Conservation (phyloP, 2,797 vertebrate species). For the Phrynocephalus guinanensis region DNA sequence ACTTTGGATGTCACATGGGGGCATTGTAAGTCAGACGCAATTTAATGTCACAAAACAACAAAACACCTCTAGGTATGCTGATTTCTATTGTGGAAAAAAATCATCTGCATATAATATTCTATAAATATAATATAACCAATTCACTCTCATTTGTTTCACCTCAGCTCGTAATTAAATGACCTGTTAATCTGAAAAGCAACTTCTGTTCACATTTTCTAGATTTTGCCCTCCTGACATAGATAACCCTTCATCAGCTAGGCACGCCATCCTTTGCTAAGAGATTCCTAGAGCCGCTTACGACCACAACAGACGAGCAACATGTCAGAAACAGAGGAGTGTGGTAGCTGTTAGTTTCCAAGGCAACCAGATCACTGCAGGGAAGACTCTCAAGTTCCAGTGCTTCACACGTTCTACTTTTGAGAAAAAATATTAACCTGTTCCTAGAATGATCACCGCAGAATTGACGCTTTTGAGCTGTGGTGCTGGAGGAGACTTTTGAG, state of each 20-base stretch:
- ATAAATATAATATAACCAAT: background rate
- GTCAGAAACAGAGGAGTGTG: constrained; percentile 29
- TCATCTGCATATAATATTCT: too few relatives aligned
- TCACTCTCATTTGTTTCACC: background rate
- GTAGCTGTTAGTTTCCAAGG: constrained; percentile 63
- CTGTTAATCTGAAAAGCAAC: background rate
- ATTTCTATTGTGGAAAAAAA: too few relatives aligned
- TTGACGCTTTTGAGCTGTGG: too few relatives aligned
- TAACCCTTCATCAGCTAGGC: constrained; percentile 21
- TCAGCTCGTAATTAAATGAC: background rate
- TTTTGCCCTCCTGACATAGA: background rate
- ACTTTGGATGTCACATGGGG: too few relatives aligned
- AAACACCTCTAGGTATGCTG: too few relatives aligned
- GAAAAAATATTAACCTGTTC: constrained; percentile 56
- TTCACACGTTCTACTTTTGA: constrained; percentile 40
- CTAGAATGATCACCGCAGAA: background rate
- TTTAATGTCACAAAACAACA: too few relatives aligned
- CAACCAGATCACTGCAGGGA: constrained; percentile 57
- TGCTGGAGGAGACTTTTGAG: too few relatives aligned
- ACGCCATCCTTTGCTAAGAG: constrained; percentile 39
- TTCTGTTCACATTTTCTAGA: background rate
- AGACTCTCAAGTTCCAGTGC: constrained; percentile 54
- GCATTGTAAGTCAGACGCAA: too few relatives aligned
- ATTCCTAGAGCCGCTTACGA: constrained; percentile 57
- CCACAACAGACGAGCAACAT: constrained; percentile 43